phyloP scores from a whole-genome alignment of 2,797 vertebrate genomes.

The Xenopus petersii region DNA sequence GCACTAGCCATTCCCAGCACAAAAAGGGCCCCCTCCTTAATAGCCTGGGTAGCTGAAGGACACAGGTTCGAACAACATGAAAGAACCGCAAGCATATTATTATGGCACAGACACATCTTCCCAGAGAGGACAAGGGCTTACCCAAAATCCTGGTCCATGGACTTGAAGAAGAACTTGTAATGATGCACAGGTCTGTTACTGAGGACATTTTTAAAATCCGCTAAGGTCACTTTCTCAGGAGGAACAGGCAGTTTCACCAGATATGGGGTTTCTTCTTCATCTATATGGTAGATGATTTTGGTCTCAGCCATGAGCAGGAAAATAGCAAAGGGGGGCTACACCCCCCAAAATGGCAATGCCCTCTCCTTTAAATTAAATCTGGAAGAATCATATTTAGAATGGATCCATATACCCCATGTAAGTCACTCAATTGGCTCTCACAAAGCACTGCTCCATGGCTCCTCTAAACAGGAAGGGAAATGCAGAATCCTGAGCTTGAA shows the following conservation, averaged over 20 bases:
- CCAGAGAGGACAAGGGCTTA: constrained; percentile 61
- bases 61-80: background rate
- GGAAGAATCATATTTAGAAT: too few species aligned
- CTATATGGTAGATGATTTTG: constrained; percentile 97
- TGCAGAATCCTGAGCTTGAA: constrained; percentile 29
- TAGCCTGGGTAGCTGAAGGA: too few species aligned
- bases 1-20: too few species aligned
- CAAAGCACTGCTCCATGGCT: too few species aligned
- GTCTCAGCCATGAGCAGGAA: constrained; percentile 91
- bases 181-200: constrained; percentile 88
- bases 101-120: background rate
- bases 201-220: constrained; percentile 97
- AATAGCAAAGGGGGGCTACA: constrained; percentile 4
- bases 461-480: constrained; percentile 46
- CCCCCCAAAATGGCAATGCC: constrained; percentile 29
- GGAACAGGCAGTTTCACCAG: constrained; percentile 91
- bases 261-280: constrained; percentile 97
- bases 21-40: too few species aligned
- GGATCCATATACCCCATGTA: too few species aligned
- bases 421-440: too few species aligned
- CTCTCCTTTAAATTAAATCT: constrained; percentile 16
- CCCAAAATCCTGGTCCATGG: constrained; percentile 99
- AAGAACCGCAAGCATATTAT: constrained; percentile 12
- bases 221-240: constrained; percentile 92
- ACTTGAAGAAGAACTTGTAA: constrained; percentile 99